Base-by-base conservation (phyloP, 2,113 vertebrate genomes). In the Mormoops blainvillei region DNA sequence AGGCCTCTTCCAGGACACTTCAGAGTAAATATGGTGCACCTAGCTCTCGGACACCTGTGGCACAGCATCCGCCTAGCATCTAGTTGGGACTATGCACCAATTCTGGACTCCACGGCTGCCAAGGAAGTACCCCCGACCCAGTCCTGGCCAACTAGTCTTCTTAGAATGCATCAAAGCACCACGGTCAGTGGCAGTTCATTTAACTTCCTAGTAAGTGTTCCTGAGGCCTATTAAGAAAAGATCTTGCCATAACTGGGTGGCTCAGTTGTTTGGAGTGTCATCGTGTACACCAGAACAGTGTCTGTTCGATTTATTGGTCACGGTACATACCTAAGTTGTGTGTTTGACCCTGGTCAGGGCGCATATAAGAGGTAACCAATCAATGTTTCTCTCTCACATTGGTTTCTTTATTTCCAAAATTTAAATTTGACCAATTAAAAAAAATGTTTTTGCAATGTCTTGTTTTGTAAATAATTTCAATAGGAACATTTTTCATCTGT, bases 381-480 rank as follows among this genome's bases (percentile, higher is more conserved):
- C 58, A 61, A 61, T 61, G 58, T 4, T 61, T 61, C 58, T 61
- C 24, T 61, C 58, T 61, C 10, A 61, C 58, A 61, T 13, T 61
- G 58, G 58, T 61, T 58, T 24, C 54, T 56, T 58, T 61, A 58
- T 58, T 95, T 71, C 36, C 33, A 85, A 94, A 92, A 61, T 81
- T 77, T 56, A 70, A 76, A 74, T 85, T 48, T 94, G 56, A 63
- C 26, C 50, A 78, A 61, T 71, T 77, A 19, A 0, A 43, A 43
- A 26, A 45, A 82, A 36, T n/a, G n/a, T 13, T 4, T 54, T 48
- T 73, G 63, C 22, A 65, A 67, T 45, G 11, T 68, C 24, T 84
- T 65, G 11, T 95, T 88, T 89, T 80, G 22, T 93, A 73, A 91
- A 18, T 58, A 56, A 88, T 58, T 65, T 82, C 65, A 96, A 68